Percentiles rank a stretch among this genome's conserved stretches.
Conservation (phyloP, 2,888 invertebrate genomes). For the Limenitis camilla region DNA sequence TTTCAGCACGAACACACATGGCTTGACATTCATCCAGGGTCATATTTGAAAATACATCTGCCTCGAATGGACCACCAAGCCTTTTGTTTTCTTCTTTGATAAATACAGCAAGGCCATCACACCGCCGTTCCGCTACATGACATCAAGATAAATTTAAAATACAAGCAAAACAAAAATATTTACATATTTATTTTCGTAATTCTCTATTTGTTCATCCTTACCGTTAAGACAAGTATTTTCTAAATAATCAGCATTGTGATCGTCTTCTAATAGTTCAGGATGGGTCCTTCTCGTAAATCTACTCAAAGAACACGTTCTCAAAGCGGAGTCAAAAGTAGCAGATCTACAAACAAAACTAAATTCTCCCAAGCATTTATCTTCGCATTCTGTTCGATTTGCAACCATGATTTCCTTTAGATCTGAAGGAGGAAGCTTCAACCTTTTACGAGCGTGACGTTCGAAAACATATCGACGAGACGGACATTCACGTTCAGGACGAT, state of each 20-base stretch:
- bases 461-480: conserved; percentile 91
- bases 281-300: conserved; percentile 89
- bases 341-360: conserved; percentile 92
- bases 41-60: conserved; percentile 89
- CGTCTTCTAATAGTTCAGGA: conserved; percentile 87
- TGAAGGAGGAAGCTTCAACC: conserved; percentile 84
- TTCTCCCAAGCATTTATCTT: conserved; percentile 91
- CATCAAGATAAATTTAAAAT: background rate
- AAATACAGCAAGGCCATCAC: conserved; percentile 89
- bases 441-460: conserved; percentile 89
- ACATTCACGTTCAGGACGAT: conserved; percentile 90
- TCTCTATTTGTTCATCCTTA: conserved; percentile 41
- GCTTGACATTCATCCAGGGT: conserved; percentile 91
- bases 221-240: conserved; percentile 93
- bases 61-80: conserved; percentile 90
- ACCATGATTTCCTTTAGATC: conserved; percentile 90
- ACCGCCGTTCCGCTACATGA: conserved; percentile 83
- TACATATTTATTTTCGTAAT: background rate
- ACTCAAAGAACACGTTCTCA: conserved; percentile 86
- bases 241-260: conserved; percentile 90
- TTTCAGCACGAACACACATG: conserved; percentile 89
- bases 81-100: conserved; percentile 93
- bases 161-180: background rate
- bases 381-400: conserved; percentile 90
- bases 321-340: conserved; percentile 85